Evolutionary conservation across 2,797 vertebrate genomes (phyloP), one percentile per base, ranked within the genome.

Genomic region (Cephalopachus bancanus): DNA sequence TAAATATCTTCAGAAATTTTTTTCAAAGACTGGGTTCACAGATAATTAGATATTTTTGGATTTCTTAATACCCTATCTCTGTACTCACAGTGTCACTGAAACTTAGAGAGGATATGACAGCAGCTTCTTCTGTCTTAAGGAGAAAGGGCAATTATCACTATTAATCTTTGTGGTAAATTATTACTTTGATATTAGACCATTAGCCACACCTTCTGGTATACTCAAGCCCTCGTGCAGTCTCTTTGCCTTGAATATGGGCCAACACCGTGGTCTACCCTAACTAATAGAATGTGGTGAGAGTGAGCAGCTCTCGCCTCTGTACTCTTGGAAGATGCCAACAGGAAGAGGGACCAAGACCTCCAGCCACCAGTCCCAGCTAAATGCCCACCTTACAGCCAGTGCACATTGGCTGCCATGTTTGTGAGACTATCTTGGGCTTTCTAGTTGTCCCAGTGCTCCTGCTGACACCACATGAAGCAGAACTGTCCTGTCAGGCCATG

Each of bases 271-370:
- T 30, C 44, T n/a, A 26, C 9, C 55, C 16, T 62, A 76, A 28
- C 49, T 57, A 20, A n/a, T 1, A n/a, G 6, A 37, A 14, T 17
- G 4, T 16, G 53, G 37, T 71, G 26, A n/a, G 53, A 62, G n/a
- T 0, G 0, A 53, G 26, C 44, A 0, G 8, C 64, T 26, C 22
- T 37, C 0, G 4, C 33, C 37, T 51, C 7, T 33, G 30, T 44
- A 2, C 9, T 53, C 33, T 3, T 37, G 15, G 71, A 69, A 60
- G 80, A 55, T 26, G 80, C 51, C 79, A 26, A 12, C 0, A 0
- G 1, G 26, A 11, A 37, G 64, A 65, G 30, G 33, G 64, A 30
- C 37, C 5, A 24, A 65, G 60, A 44, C 17, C 69, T 75, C 83
- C 16, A 59, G 78, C 62, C 75, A 5, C 55, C 14, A 51, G 71